Evolutionary conservation across 2,113 vertebrate genomes (phyloP), one percentile per base, ranked within the genome.

Genomic region (Equus przewalskii): DNA sequence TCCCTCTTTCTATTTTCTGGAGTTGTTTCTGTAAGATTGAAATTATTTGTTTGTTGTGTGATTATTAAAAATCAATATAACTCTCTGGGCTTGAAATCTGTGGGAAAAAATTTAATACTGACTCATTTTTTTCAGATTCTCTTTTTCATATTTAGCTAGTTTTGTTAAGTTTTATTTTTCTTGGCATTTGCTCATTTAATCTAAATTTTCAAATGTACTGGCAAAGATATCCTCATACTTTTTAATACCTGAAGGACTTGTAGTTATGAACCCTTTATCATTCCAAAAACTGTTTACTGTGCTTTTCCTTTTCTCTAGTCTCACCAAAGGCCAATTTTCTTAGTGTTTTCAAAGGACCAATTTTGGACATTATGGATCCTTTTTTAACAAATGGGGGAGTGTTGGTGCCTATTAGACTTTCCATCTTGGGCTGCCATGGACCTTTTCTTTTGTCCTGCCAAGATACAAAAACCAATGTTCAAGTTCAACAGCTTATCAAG

Each of bases 31-130:
- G 7, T 73, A 75, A 92, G 70, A 92, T 1, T 95, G 76, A 96
- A 94, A 96, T 65, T 73, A 89, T 72, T 91, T 92, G 54, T 5
- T 79, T 67, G 15, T 30, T 69, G 16, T 76, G 76, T 24, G 16
- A 64, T 96, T 91, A 91, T 72, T 76, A 82, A 81, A 93, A 95
- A 28, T 85, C 21, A 85, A 46, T 91, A 49, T 92, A 95, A 96
- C 41, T 86, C 87, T 88, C 58, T 65, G 49, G 28, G 33, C 46
- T 89, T 92, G 33, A 96, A 94, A 89, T 70, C 51, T 70, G 82
- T 88, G 26, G 65, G 51, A 49, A 73, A 83, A 81, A 65, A 44
- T 36, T 91, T 89, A 95, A 94, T 87, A 92, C 22, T 14, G 46
- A 75, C 41, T 89, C n/a, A 62, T 79, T 76, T 60, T 67, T 67